Conservation (phyloP, 2,888 invertebrate species). For the Machimus rusticus region DNA sequence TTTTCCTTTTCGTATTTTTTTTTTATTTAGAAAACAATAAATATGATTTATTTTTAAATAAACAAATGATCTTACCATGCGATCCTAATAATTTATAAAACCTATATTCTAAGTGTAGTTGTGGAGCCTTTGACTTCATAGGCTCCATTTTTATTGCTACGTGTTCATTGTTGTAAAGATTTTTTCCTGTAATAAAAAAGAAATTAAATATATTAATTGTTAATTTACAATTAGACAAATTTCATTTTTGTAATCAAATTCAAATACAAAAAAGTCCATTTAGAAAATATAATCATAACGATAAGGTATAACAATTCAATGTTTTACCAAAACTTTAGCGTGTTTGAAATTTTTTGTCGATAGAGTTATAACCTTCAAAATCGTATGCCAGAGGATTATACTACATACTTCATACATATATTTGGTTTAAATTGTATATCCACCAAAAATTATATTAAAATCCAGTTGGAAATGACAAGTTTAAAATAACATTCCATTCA, state of each 20-base stretch:
- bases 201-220: neutral
- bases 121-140: slow-evolving; percentile 99
- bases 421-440: too few species aligned
- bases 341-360: too few species aligned
- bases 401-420: too few species aligned
- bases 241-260: neutral
- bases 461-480: too few species aligned
- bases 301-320: too few species aligned
- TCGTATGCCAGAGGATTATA: too few species aligned
- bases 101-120: slow-evolving; percentile 99
- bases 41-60: slow-evolving; percentile 40
- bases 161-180: slow-evolving; percentile 99
- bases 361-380: too few species aligned
- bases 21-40: neutral
- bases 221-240: neutral
- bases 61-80: slow-evolving; percentile 76
- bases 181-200: slow-evolving; percentile 84
- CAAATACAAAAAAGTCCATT: neutral
- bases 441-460: too few species aligned
- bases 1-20: neutral
- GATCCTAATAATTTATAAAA: slow-evolving; percentile 99
- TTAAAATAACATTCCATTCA: too few species aligned
- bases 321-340: too few species aligned
- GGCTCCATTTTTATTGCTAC: slow-evolving; percentile 99
- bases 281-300: neutral